Base-by-base conservation (phyloP, 1,140 invertebrate genomes). In the Caenorhabditis briggsae region DNA sequence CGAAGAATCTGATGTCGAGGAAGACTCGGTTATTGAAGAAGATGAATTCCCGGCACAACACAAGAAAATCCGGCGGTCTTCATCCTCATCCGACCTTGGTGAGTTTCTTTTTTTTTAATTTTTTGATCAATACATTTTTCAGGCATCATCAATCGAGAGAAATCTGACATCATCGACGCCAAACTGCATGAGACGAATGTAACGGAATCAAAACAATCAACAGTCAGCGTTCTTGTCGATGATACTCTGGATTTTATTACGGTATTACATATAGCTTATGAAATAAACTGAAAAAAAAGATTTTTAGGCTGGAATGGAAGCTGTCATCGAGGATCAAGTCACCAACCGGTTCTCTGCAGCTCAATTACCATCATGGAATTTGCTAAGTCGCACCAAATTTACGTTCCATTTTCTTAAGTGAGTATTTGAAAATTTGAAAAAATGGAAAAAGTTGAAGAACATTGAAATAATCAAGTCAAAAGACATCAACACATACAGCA, bases 271-370 rank as follows among this genome's bases (percentile, higher is more conserved):
- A 82, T 8, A 56, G 1, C 0, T 23, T n/a, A 48, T 18, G 33
- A 1, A 12, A 0, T 0, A 23, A 83, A 50, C 33, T n/a, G n/a
- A 20, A 50, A 84, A 23, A 33, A 43, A 53, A 56, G 48, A 12
- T 12, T 50, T 87, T 70, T 48, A 90, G 89, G 89, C 91, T 1
- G 91, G 91, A 20, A 85, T 92, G 43, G 91, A 92, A 84, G 85
- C 91, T 8, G 92, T 92, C 18, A 92, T 92, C 59, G 91, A 92
- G 48, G 91, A 92, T 84, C 88, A 92, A 64, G 91, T 92, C 14
- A 92, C 91, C 3, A 88, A 86, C 58, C 84, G 91, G 20, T 92
- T 92, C 50, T 82, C 90, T 83, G 92, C 91, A n/a, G 91, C 91
- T 59, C 87, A 92, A 55, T 82, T 92, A 0, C 89, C 89, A 16